A percentile compares a stretch with the other conserved stretches of the same genome.
Conservation (phyloP, 2,113 vertebrate species). For the Aldabrachelys gigantea region DNA sequence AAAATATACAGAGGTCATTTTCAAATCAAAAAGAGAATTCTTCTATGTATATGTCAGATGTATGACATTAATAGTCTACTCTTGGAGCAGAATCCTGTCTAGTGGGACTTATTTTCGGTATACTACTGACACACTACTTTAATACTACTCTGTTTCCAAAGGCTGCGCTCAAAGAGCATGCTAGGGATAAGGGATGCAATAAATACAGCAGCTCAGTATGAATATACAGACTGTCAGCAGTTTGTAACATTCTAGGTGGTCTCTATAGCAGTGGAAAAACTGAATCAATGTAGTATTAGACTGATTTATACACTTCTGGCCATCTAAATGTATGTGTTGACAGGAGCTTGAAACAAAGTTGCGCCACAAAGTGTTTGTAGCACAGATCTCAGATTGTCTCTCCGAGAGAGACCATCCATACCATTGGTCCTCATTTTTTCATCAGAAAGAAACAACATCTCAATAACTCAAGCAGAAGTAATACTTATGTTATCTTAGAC, state of each 20-base stretch:
- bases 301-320: not conserved
- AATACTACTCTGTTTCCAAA: not conserved
- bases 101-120: not conserved
- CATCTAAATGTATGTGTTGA: not conserved
- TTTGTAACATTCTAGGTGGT: not conserved
- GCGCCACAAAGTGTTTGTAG: not conserved
- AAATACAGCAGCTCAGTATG: rapidly evolving
- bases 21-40: not conserved
- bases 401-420: not conserved
- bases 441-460: not conserved
- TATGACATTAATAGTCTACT: not conserved
- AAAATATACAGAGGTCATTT: not conserved
- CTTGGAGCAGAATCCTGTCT: not conserved
- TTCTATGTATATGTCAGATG: not conserved
- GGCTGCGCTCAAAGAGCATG: not conserved
- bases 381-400: not conserved
- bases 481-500: not conserved
- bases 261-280: not conserved
- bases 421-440: not conserved
- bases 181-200: not conserved
- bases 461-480: not conserved
- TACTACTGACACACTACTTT: not conserved
- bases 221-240: not conserved
- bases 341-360: not conserved
- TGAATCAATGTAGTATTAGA: constrained; percentile 11